Conservation (phyloP, 2,113 vertebrate genomes). For the Xenopus borealis region DNA sequence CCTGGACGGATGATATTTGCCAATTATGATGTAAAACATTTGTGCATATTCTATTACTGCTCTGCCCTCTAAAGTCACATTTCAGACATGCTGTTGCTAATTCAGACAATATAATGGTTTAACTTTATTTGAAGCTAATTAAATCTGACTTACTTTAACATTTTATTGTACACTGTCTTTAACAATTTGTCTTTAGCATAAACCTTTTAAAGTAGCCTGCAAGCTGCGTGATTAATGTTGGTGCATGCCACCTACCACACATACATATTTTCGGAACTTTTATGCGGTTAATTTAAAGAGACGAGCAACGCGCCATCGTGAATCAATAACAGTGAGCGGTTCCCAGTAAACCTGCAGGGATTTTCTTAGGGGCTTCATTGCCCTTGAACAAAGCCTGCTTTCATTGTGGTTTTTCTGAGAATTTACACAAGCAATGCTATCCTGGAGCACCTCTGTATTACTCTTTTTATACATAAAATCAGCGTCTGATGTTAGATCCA, state of each 20-base stretch:
- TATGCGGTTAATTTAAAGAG: too few relatives aligned
- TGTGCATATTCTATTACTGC: too few relatives aligned
- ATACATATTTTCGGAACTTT: too few relatives aligned
- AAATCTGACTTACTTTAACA: too few relatives aligned
- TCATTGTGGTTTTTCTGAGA: slow-evolving; percentile 22
- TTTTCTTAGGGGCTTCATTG: slow-evolving; percentile 19
- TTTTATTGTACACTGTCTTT: background rate
- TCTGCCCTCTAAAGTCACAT: too few relatives aligned
- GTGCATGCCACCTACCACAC: too few relatives aligned
- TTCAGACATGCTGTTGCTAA: too few relatives aligned
- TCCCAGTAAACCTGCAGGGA: slow-evolving; percentile 24
- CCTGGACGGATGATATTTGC: too few relatives aligned
- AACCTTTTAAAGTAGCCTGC: background rate
- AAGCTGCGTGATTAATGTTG: background rate
- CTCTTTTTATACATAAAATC: slow-evolving; percentile 33
- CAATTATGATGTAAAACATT: too few relatives aligned
- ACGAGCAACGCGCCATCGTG: too few relatives aligned
- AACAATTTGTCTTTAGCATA: background rate
- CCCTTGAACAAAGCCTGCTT: slow-evolving; percentile 28
- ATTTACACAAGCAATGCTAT: slow-evolving; percentile 13
- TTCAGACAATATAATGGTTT: too few relatives aligned
- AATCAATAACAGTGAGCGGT: background rate
- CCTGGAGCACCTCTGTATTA: slow-evolving; percentile 12
- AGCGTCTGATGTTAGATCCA: slow-evolving; percentile 27
- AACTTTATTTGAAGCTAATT: too few relatives aligned